A percentile compares a stretch with the other conserved stretches of the same genome.
Evolutionary conservation across 2,113 vertebrate genomes (phyloP).

Genomic region (Hemichromis elongatus): DNA sequence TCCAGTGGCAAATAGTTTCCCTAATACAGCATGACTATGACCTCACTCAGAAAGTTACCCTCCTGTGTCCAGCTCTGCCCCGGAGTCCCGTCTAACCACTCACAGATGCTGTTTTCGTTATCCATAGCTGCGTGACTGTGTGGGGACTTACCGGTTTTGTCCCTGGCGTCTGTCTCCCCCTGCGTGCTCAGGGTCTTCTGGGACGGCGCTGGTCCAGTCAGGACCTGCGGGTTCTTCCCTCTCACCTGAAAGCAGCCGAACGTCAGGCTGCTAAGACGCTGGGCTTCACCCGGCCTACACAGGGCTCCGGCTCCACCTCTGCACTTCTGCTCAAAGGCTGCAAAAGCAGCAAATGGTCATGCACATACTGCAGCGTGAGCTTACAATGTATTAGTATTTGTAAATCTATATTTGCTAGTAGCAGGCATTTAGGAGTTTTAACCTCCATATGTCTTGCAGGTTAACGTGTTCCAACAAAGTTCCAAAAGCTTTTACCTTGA

Average conservation of each 20-base stretch:
- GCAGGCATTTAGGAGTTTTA: not conserved
- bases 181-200: constrained; percentile 60
- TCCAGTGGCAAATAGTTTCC: not conserved
- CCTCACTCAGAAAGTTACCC: not conserved
- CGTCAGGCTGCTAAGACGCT: constrained; percentile 88
- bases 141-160: constrained; percentile 18
- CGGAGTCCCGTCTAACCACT: not conserved
- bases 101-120: not conserved
- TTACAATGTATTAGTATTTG: not conserved
- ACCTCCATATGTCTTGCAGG: not conserved
- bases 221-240: constrained; percentile 83
- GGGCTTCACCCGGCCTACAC: constrained; percentile 80
- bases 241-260: constrained; percentile 91
- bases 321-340: constrained; percentile 78
- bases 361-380: not conserved
- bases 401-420: not conserved
- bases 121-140: not conserved
- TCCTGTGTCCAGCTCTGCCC: not conserved
- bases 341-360: not conserved
- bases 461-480: not conserved
- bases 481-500: constrained; percentile 73
- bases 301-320: constrained; percentile 22
- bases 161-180: not conserved
- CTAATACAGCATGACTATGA: not conserved
- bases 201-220: constrained; percentile 74